A percentile compares a stretch with the other conserved stretches of the same genome.
Evolutionary conservation across 2,888 invertebrate species (phyloP).

Genomic region (Melieria crassipennis): DNA sequence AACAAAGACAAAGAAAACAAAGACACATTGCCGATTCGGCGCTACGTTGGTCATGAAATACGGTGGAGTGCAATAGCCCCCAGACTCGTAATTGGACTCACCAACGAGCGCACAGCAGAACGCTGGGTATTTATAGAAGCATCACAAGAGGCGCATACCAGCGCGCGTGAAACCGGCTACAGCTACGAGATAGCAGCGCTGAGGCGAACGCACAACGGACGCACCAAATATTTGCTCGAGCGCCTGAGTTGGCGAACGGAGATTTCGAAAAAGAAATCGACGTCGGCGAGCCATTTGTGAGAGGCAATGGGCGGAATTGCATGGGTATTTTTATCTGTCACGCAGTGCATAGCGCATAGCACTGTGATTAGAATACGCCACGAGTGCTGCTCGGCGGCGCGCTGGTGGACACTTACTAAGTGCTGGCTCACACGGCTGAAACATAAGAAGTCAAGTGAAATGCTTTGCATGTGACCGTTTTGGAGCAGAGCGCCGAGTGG

Average conservation of each 20-base stretch:
- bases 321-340: too few relatives aligned
- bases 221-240: too few relatives aligned
- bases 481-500: neutral
- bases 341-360: too few relatives aligned
- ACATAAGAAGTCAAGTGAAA: conserved; percentile 28
- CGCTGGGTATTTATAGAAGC: conserved; percentile 18
- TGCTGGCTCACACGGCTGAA: neutral
- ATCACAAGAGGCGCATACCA: neutral
- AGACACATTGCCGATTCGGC: neutral
- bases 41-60: conserved; percentile 8
- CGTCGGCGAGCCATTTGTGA: too few relatives aligned
- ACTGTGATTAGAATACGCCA: too few relatives aligned
- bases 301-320: too few relatives aligned
- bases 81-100: neutral
- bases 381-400: neutral
- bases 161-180: neutral
- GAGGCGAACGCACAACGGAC: too few relatives aligned
- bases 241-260: too few relatives aligned
- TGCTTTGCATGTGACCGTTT: conserved; percentile 29
- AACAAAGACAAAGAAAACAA: too few relatives aligned
- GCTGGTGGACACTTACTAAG: neutral
- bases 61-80: conserved; percentile 13
- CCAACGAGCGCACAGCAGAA: conserved; percentile 10
- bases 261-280: too few relatives aligned
- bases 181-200: neutral